phyloP scores from a whole-genome alignment of 1,140 invertebrate genomes.

The Drosophila lowei region DNA sequence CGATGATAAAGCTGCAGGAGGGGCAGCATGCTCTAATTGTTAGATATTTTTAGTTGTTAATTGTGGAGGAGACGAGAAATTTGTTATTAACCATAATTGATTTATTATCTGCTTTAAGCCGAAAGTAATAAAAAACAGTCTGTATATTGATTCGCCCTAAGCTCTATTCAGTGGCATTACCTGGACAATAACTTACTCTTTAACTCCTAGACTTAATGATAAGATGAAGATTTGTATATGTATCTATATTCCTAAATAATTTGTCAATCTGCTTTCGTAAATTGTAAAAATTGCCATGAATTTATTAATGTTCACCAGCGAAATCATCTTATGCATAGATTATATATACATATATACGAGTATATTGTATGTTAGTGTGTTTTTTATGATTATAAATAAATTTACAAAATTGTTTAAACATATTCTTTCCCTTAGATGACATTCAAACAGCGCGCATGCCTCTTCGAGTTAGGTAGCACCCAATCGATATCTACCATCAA shows the following conservation, averaged over 20 bases:
- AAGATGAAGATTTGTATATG: constrained; percentile 19
- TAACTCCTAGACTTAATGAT: constrained; percentile 38
- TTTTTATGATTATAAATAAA: constrained; percentile 69
- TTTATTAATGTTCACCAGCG: constrained; percentile 59
- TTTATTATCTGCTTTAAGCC: constrained; percentile 66
- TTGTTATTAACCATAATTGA: constrained; percentile 68
- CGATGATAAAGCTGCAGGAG: constrained; percentile 19
- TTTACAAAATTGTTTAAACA: constrained; percentile 52
- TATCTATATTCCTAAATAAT: not conserved
- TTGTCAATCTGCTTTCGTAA: constrained; percentile 27
- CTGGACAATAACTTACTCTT: constrained; percentile 65
- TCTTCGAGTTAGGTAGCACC: not conserved
- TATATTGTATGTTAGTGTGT: constrained; percentile 51
- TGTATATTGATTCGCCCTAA: constrained; percentile 40
- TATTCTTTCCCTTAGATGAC: not conserved
- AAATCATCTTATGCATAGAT: constrained; percentile 56
- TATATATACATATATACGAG: constrained; percentile 10
- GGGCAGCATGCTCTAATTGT: constrained; percentile 57
- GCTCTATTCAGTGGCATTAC: constrained; percentile 28
- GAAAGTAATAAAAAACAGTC: constrained; percentile 53
- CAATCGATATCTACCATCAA: too few species aligned
- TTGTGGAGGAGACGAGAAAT: constrained; percentile 34
- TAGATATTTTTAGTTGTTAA: constrained; percentile 76
- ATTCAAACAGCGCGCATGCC: constrained; percentile 11
- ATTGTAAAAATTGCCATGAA: constrained; percentile 49